phyloP scores from a whole-genome alignment of 2,797 vertebrate species.

The Siniperca undulata region DNA sequence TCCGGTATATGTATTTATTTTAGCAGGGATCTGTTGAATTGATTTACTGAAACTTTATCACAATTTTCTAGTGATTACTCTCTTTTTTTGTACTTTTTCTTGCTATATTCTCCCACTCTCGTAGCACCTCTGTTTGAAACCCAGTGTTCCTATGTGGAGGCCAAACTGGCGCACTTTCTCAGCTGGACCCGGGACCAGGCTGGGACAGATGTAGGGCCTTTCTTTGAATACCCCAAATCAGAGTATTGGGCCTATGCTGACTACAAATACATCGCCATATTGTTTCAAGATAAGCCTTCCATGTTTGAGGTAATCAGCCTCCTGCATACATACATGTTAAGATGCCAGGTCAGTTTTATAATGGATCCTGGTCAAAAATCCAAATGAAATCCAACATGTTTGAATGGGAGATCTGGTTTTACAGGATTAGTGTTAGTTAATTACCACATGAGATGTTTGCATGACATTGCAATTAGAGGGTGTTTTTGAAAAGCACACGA shows the following conservation, averaged over 20 bases:
- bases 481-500: background rate
- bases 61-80: constrained; percentile 11
- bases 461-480: background rate
- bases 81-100: constrained; percentile 6
- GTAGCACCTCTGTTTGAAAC: constrained; percentile 95
- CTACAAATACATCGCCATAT: constrained; percentile 93
- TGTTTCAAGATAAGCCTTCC: constrained; percentile 90
- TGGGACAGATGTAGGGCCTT: constrained; percentile 81
- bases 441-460: background rate
- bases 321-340: background rate
- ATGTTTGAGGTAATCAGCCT: constrained; percentile 90
- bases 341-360: background rate
- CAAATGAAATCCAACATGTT: background rate
- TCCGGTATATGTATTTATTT: constrained; percentile 24
- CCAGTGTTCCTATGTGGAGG: constrained; percentile 89
- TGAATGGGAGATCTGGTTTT: background rate
- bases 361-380: background rate
- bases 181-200: constrained; percentile 84
- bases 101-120: background rate
- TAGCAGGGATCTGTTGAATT: constrained; percentile 7
- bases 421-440: background rate
- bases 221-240: constrained; percentile 84
- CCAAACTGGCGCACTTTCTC: constrained; percentile 90
- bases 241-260: constrained; percentile 97
- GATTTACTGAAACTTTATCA: constrained; percentile 11